Base-by-base conservation (phyloP, 2,888 invertebrate species). In the Rhogogaster chlorosoma region DNA sequence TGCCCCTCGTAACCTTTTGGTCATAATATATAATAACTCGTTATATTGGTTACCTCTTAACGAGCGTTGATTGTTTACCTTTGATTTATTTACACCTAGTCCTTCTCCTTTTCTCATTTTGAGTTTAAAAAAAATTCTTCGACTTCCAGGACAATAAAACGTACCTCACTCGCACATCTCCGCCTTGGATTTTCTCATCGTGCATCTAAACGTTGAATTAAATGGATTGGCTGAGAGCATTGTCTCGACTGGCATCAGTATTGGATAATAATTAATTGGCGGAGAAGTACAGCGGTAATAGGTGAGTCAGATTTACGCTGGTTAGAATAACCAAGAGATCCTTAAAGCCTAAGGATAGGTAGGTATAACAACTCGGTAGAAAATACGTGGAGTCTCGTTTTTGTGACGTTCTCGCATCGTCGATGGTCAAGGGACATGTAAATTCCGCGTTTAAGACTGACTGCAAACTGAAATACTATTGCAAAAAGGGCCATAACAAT, bases 401-500 rank as follows among this genome's bases (percentile, higher is more conserved):
- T 88, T 87, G 85, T 85, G 45, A 67, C 45, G 78, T 67, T 42
- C n/a, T 29, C n/a, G 45, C 38, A 64, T 36, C 87, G 85, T 85
- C 86, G 84, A 80, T 85, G 83, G 71, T 67, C 87, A 22, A 87
- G 86, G 89, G 87, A 89, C 90, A 89, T 91, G 89, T 89, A 91
- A 92, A 91, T 92, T 80, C 87, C 87, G 85, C 78, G 83, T 87
- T 87, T 88, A 87, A 89, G 87, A 86, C 87, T 88, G 86, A 87
- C 88, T 85, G 85, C 88, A 57, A 88, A 88, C 88, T 89, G 87
- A 90, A 89, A 88, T 88, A 86, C 87, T 86, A 87, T 89, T 88
- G 89, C 89, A 92, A 92, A 91, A 92, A 92, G 89, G 88, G 89
- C 87, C 88, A 90, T 92, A 92, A 92, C 91, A 91, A 92, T 92